Conservation (phyloP, 2,113 vertebrate species). For the Takifugu flavidus region DNA sequence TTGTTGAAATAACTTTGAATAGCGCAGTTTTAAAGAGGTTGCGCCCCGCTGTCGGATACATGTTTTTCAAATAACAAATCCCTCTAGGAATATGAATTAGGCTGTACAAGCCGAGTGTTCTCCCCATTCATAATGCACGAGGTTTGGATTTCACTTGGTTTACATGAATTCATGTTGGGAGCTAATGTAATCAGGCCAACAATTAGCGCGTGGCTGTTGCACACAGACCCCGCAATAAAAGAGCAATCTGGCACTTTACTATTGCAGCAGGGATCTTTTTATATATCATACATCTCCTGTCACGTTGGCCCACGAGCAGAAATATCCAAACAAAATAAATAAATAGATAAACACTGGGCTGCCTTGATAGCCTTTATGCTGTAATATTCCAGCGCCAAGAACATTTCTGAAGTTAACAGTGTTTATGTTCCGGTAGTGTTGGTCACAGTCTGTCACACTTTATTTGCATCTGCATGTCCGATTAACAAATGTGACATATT, state of each 20-base stretch:
- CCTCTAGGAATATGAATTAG: constrained; percentile 69
- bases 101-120: constrained; percentile 30
- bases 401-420: constrained; percentile 71
- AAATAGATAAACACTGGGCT: constrained; percentile 71
- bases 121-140: constrained; percentile 21
- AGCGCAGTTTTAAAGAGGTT: constrained; percentile 67
- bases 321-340: constrained; percentile 70
- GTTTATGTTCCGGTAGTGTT: constrained; percentile 62
- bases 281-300: constrained; percentile 55
- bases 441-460: constrained; percentile 72
- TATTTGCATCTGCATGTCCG: constrained; percentile 72
- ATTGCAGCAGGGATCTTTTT: constrained; percentile 47
- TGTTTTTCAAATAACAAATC: constrained; percentile 69
- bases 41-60: constrained; percentile 67
- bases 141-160: constrained; percentile 45
- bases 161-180: constrained; percentile 37
- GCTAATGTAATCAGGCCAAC: constrained; percentile 55
- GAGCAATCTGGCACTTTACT: constrained; percentile 49
- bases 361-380: constrained; percentile 69
- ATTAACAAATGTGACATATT: constrained; percentile 74
- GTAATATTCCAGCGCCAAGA: constrained; percentile 60
- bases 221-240: constrained; percentile 44
- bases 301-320: constrained; percentile 55
- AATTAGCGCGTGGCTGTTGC: constrained; percentile 48
- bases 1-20: constrained; percentile 58